Conservation (phyloP, 2,888 invertebrate species). For the Agapetus fuscipes region DNA sequence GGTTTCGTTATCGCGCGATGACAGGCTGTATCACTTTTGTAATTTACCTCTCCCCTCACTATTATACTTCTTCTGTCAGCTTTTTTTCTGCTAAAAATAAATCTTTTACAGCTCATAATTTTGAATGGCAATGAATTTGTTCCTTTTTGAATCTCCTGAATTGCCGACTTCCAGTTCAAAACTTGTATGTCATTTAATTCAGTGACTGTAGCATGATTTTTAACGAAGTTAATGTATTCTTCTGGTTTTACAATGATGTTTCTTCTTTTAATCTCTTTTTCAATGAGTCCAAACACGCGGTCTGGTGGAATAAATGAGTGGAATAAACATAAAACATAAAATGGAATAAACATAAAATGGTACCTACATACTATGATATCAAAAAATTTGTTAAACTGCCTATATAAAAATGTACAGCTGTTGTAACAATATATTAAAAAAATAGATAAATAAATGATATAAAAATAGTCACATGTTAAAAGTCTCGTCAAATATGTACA, state of each 20-base stretch:
- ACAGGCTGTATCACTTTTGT: no score
- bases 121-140: conserved; percentile 20
- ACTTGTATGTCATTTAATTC: conserved; percentile 15
- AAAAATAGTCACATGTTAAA: no score
- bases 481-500: no score
- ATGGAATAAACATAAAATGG: no score
- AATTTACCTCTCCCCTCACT: conserved; percentile 9
- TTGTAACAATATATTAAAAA: no score
- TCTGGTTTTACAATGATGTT: conserved; percentile 13
- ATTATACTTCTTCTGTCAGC: conserved; percentile 2
- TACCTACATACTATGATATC: no score
- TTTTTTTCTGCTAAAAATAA: conserved; percentile 13
- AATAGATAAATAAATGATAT: no score
- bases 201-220: conserved; percentile 15
- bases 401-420: no score
- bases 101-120: conserved; percentile 16
- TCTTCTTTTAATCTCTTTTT: conserved; percentile 17
- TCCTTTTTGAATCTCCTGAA: conserved; percentile 10
- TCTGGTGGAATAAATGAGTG: conserved; percentile 21
- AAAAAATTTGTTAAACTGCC: no score
- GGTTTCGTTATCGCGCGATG: no score
- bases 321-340: no score
- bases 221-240: conserved; percentile 18
- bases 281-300: conserved; percentile 20
- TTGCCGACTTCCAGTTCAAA: conserved; percentile 17